Percentiles rank a stretch among this genome's conserved stretches.
phyloP scores from a whole-genome alignment of 2,113 vertebrate species.

The Nibea albiflora region DNA sequence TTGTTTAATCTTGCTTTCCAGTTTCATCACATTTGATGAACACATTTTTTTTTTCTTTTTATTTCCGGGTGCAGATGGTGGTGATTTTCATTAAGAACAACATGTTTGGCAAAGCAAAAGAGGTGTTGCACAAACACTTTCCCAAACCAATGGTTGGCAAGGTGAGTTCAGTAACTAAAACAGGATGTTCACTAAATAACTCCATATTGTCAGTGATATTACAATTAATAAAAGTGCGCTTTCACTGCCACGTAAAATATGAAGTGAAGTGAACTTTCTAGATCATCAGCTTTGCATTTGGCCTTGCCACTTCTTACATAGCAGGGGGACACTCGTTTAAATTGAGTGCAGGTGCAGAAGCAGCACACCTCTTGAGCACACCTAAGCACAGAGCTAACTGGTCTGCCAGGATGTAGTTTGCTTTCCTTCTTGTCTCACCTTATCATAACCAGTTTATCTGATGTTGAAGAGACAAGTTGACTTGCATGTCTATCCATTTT shows the following conservation, averaged over 20 bases:
- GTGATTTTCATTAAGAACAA: constrained; percentile 87
- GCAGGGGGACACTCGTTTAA: neutral
- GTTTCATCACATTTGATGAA: neutral
- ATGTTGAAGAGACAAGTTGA: neutral
- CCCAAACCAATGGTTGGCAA: constrained; percentile 81
- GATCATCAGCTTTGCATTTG: neutral
- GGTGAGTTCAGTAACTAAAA: constrained; percentile 78
- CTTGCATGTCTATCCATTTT: constrained; percentile 8
- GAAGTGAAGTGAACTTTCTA: no score
- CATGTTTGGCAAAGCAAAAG: constrained; percentile 87
- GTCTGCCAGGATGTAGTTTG: no score
- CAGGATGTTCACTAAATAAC: neutral
- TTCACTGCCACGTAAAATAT: neutral
- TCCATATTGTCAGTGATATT: neutral
- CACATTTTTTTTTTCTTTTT: neutral
- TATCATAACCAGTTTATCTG: neutral
- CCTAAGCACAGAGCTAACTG: no score
- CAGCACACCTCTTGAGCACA: neutral
- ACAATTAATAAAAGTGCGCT: neutral
- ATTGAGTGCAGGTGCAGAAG: neutral
- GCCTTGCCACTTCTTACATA: neutral
- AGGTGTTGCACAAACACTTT: constrained; percentile 85
- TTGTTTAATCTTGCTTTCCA: neutral
- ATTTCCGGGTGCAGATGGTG: constrained; percentile 84
- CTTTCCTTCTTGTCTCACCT: no score